Evolutionary conservation across 35 echinoderm and acorn worm genomes (phyloP), one percentile per base, ranked within the genome.

Genomic region (Holothuria glaberrima): DNA sequence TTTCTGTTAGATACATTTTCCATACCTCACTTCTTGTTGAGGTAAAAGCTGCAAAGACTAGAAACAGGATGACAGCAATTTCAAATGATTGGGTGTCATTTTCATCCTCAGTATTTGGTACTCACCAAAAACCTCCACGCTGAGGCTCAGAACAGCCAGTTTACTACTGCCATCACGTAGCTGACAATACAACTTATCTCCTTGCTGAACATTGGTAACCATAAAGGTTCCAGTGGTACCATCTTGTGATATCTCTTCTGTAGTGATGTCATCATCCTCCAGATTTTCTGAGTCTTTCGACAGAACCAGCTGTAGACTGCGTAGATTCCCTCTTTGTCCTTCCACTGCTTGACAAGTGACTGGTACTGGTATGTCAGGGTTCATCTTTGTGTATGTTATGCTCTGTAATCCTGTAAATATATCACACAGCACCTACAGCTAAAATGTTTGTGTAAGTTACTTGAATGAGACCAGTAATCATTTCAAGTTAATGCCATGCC

Each of bases 271-370:
- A 25, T 29, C 17, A 9, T 26, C 19, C n/a, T n/a, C 44, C 20
- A 48, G 26, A 52, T 25, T 48, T 25, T 14, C 26, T 48, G 44
- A 4, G 19, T 78, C 44, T 48, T 27, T 41, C 50, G 74, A 78
- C 18, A 78, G 38, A 48, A 78, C 21, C 35, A 78, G 44, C 12
- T 78, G 31, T 14, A 78, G 74, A 9, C 35, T 78, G 50, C 6
- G 21, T 9, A 78, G 7, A 48, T 78, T 38, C 9, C 41, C 74
- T 24, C 74, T 38, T 7, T 16, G 36, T 22, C 74, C 74, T 78
- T 78, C 74, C 6, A 48, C 21, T 50, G 74, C 74, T 24, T 48
- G 31, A 78, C 74, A 78, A 7, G 36, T 78, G 27, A 78, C 36
- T 33, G 18, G 24, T 50, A 41, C 74, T 48, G 74, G 41, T 12